Percentiles rank a stretch among this genome's conserved stretches.
phyloP scores from a whole-genome alignment of 2,113 vertebrate genomes.

The Salvator merianae region DNA sequence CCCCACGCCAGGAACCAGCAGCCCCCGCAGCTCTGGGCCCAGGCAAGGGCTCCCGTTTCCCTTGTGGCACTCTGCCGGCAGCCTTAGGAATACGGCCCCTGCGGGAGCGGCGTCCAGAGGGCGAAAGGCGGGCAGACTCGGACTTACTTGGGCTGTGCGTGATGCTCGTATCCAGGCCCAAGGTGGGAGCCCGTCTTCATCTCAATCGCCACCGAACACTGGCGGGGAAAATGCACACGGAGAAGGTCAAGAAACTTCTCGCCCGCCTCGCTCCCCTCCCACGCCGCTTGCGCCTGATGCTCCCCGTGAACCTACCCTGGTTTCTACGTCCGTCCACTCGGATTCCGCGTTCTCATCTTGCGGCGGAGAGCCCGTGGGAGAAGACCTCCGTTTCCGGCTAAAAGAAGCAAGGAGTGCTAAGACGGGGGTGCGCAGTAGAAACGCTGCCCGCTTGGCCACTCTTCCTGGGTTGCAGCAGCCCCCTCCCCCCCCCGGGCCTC shows the following conservation, averaged over 20 bases:
- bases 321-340: conserved; percentile 91
- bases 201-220: conserved; percentile 92
- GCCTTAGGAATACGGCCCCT: not conserved
- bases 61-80: not conserved
- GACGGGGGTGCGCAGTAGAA: not conserved
- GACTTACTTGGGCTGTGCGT: conserved; percentile 89
- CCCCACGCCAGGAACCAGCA: not conserved
- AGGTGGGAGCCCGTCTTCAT: conserved; percentile 91
- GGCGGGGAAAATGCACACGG: conserved; percentile 21
- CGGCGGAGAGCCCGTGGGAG: conserved; percentile 63
- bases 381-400: conserved; percentile 88
- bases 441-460: too few relatives aligned
- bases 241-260: not conserved
- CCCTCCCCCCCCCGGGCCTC: not conserved
- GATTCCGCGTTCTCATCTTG: conserved; percentile 71
- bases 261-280: not conserved
- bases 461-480: not conserved
- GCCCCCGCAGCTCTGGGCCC: too few relatives aligned
- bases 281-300: not conserved
- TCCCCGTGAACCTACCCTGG: conserved; percentile 78
- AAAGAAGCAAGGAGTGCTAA: not conserved
- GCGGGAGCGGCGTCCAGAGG: too few relatives aligned
- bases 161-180: conserved; percentile 88
- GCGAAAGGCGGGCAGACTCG: not conserved
- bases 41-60: rapidly evolving